phyloP scores from a whole-genome alignment of 1,140 invertebrate species.

The Yoshiicerus persimilis region DNA sequence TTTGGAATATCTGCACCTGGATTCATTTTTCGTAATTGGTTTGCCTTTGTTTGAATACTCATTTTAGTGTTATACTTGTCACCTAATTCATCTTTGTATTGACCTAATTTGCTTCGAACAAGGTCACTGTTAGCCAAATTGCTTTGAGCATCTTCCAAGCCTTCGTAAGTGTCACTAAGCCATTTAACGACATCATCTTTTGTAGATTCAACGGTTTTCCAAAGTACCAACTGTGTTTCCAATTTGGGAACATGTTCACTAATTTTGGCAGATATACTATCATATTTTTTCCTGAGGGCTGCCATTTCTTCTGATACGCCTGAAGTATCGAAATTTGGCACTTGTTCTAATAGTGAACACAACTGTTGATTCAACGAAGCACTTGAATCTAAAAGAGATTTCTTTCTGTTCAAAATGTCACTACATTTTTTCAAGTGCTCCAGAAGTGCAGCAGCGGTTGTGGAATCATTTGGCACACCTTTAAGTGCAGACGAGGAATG shows the following conservation, averaged over 20 bases:
- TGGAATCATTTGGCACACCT: conserved; percentile 49
- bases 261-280: neutral
- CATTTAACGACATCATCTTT: conserved; percentile 80
- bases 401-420: conserved; percentile 72
- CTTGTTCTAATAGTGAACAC: conserved; percentile 35
- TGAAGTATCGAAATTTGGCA: conserved; percentile 9
- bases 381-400: conserved; percentile 68
- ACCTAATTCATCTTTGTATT: conserved; percentile 83
- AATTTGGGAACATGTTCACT: conserved; percentile 57
- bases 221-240: conserved; percentile 84
- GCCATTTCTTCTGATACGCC: neutral
- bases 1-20: conserved; percentile 67
- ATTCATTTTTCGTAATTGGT: conserved; percentile 78
- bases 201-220: conserved; percentile 85
- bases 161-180: conserved; percentile 76
- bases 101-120: conserved; percentile 72
- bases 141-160: conserved; percentile 70
- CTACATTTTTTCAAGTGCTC: conserved; percentile 74
- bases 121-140: conserved; percentile 75
- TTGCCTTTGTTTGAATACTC: conserved; percentile 74
- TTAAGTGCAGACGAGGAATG: conserved; percentile 58
- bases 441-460: conserved; percentile 63
- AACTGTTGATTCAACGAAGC: conserved; percentile 49
- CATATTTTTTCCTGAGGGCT: neutral
- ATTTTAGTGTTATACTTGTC: conserved; percentile 72